These are phyloP conservation scores for Antigone vipio DNA, from an alignment of 2,113 vertebrate species.

Conservation along the genomic window DNA sequence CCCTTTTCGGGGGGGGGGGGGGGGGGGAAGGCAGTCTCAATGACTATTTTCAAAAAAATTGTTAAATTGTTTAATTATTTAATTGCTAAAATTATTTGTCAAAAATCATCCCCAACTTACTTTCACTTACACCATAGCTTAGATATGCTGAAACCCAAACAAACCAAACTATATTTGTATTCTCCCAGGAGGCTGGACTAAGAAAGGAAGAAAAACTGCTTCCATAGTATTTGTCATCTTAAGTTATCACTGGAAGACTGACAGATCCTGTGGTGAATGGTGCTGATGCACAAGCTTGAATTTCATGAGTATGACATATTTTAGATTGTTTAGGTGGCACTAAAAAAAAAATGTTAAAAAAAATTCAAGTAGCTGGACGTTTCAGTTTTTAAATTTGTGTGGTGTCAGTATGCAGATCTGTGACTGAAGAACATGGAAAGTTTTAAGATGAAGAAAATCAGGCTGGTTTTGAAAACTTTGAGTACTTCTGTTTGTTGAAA, in stretches of 20 bases:
- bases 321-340: background rate
- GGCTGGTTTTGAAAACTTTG: background rate
- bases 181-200: background rate
- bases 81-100: background rate
- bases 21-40: background rate
- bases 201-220: background rate
- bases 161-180: background rate
- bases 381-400: background rate
- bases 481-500: background rate
- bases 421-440: background rate
- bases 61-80: background rate
- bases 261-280: background rate
- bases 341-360: background rate
- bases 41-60: background rate
- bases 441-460: background rate
- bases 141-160: background rate
- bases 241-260: background rate
- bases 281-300: background rate
- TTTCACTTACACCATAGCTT: background rate
- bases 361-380: background rate
- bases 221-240: background rate
- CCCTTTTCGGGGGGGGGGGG: accelerated
- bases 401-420: background rate
- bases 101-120: background rate
- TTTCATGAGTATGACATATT: background rate